A percentile compares a stretch with the other conserved stretches of the same genome.
Evolutionary conservation across 2,888 invertebrate genomes (phyloP).

Genomic region (Troglohyphantes excavatus): DNA sequence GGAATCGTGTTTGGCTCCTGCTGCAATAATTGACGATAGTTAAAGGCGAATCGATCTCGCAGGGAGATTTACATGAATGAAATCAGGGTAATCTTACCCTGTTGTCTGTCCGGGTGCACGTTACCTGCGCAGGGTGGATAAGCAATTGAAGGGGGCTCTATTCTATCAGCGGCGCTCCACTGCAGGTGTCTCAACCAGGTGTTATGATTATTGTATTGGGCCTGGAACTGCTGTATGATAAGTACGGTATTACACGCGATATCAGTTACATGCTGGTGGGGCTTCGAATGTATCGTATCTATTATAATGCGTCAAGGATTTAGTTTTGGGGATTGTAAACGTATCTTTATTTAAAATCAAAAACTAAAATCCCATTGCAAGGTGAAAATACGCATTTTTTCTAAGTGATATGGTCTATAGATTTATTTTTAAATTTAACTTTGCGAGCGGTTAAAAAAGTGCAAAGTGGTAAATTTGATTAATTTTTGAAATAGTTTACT

Average conservation of each 20-base stretch:
- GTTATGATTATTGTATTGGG: slow-evolving; percentile 1
- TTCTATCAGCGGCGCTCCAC: slow-evolving; percentile 13
- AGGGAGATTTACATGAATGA: slow-evolving; percentile 64
- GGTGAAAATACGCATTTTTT: too few species aligned
- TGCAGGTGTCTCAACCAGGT: background rate
- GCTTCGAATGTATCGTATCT: too few species aligned
- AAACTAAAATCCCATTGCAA: too few species aligned
- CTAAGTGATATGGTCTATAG: too few species aligned
- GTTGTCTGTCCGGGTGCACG: slow-evolving; percentile 1
- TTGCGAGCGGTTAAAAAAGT: too few species aligned
- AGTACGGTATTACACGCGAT: background rate
- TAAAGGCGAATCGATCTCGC: slow-evolving; percentile 27
- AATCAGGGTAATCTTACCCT: slow-evolving; percentile 43
- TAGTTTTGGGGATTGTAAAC: too few species aligned
- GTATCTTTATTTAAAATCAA: too few species aligned
- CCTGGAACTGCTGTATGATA: background rate
- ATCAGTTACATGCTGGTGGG: background rate
- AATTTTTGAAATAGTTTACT: too few species aligned
- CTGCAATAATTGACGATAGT: slow-evolving; percentile 39
- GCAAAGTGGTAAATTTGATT: too few species aligned
- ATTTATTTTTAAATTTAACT: too few species aligned
- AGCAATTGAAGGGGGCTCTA: slow-evolving; percentile 10
- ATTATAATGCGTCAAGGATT: too few species aligned
- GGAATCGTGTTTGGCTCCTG: slow-evolving; percentile 7
- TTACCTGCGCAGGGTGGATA: slow-evolving; percentile 37